Conservation (phyloP, 2,888 invertebrate genomes). For the Drosophila limbata region DNA sequence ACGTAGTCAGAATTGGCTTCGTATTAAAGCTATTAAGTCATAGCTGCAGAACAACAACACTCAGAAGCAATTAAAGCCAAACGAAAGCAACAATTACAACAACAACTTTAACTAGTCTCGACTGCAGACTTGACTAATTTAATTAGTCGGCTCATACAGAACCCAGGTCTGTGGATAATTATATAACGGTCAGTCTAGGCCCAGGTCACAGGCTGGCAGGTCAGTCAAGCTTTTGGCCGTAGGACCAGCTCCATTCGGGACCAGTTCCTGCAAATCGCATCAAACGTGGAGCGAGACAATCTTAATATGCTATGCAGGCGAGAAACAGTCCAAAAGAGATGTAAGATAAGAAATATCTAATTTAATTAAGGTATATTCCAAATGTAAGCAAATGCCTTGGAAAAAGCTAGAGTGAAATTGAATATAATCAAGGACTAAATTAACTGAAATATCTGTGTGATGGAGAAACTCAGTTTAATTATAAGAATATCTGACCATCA, state of each 20-base stretch:
- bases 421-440: not conserved
- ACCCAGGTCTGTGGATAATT: not conserved
- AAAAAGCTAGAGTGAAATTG: not conserved
- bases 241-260: not conserved
- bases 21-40: constrained; percentile 52
- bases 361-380: constrained; percentile 18
- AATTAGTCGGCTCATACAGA: constrained; percentile 59
- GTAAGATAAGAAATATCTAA: constrained; percentile 21
- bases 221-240: constrained; percentile 37
- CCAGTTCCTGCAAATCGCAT: constrained; percentile 53
- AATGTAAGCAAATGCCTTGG: constrained; percentile 1
- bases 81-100: constrained; percentile 23
- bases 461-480: not conserved
- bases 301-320: constrained; percentile 40
- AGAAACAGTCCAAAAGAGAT: constrained; percentile 17
- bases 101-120: constrained; percentile 47
- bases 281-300: constrained; percentile 59
- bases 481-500: not conserved
- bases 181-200: constrained; percentile 4
- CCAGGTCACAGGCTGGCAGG: constrained; percentile 2
- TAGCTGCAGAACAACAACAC: constrained; percentile 25
- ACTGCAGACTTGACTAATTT: constrained; percentile 66
- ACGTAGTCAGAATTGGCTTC: constrained; percentile 9
- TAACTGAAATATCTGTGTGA: not conserved
- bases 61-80: constrained; percentile 59